These are phyloP conservation scores for Rhagonycha lutea DNA, from an alignment of 2,888 invertebrate species.

Conservation along the genomic window DNA sequence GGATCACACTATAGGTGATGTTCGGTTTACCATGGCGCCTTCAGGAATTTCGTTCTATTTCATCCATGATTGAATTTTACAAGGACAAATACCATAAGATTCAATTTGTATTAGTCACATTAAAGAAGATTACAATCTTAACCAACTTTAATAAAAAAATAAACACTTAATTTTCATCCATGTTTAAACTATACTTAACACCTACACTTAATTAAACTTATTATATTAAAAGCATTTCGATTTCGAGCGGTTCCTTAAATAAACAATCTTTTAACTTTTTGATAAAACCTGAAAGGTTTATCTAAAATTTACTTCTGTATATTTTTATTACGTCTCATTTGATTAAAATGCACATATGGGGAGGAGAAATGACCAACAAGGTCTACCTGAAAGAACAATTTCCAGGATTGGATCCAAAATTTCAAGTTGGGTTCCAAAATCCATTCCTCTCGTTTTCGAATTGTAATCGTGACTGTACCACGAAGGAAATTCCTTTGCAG, in stretches of 20 bases:
- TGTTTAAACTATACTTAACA: neutral
- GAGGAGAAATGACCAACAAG: neutral
- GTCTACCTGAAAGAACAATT: neutral
- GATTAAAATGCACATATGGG: too few species aligned
- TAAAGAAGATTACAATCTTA: neutral
- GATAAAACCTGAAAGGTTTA: neutral
- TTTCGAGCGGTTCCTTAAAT: neutral
- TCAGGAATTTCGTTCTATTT: slow-evolving; percentile 31
- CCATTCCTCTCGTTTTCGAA: neutral
- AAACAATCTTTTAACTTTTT: neutral
- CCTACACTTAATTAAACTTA: neutral
- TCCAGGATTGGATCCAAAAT: neutral
- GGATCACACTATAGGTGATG: slow-evolving; percentile 44
- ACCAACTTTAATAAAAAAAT: neutral
- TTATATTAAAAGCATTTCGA: neutral
- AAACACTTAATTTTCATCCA: neutral
- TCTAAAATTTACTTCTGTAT: neutral
- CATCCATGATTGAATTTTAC: slow-evolving; percentile 18
- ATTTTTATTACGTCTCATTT: neutral
- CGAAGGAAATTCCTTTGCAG: neutral
- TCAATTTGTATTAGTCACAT: slow-evolving; percentile 3
- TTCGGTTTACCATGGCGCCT: slow-evolving; percentile 42
- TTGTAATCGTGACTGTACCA: too few species aligned
- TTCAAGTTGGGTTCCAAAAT: neutral
- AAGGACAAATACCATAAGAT: slow-evolving; percentile 19